Base-by-base conservation (phyloP, 1,140 invertebrate genomes). In the Apolygus lucorum region DNA sequence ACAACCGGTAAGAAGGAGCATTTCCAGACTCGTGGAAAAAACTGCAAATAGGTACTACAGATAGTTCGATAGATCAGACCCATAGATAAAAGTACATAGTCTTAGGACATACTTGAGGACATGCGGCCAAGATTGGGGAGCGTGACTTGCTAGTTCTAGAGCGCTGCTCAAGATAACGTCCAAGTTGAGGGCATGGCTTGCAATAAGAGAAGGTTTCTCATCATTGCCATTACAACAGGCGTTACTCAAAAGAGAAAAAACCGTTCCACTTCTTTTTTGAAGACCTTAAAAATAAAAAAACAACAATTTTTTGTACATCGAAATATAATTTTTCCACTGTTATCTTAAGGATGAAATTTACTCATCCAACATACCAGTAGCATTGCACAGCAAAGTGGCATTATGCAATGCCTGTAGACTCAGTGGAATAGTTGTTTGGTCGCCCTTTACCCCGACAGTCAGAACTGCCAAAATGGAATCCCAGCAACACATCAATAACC, bases 41-140 rank as follows among this genome's bases (percentile, higher is more conserved):
- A n/a, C n/a, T n/a, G n/a, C n/a, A n/a, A n/a, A n/a, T n/a, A n/a
- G n/a, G n/a, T n/a, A n/a, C n/a, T n/a, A n/a, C n/a, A n/a, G n/a
- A 11, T 24, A 24, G 24, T 24, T 63, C 11, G 59, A 11, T 24
- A 25, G 2, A 1, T 27, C 27, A 1, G 22, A 63, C 21, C 21
- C 8, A n/a, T n/a, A 21, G 26, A 4, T 49, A 34, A 29, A 34
- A 22, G 26, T 25, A 25, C 17, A 49, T 66, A 66, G 22, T n/a
- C 8, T 8, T 25, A 27, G 14, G n/a, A 71, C 75, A 77, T 87
- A 94, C 78, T 88, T 88, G 77, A 97, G 95, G 69, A 97, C 90
- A 78, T 95, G 92, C 34, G 89, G 88, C 95, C 95, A 97, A 76
- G 93, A 96, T 71, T 95, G 91, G 49, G 89, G 85, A 27, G 92